Base-by-base conservation (phyloP, 2,888 invertebrate species). In the Theristus sp. region DNA sequence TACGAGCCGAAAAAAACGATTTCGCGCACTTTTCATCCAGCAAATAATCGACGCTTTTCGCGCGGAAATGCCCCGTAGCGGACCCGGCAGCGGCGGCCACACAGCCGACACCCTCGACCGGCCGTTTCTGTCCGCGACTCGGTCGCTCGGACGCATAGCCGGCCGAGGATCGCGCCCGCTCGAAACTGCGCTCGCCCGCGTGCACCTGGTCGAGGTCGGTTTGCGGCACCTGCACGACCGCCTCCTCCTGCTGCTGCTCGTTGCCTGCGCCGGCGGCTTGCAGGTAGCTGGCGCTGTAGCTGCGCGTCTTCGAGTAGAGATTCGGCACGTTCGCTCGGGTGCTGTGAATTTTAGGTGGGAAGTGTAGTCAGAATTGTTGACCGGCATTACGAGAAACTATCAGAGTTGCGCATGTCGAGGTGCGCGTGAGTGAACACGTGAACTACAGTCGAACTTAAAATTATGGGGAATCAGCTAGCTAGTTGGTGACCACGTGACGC, bases 41-140 rank as follows among this genome's bases (percentile, higher is more conserved):
- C 55, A 73, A 62, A 62, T 71, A 73, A 61, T 73, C 73, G 22
- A 71, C 72, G 30, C 67, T 67, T 59, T 70, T 70, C 56, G 72
- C 71, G 29, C 73, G 64, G n/a, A 61, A 63, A 59, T 72, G 72
- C 1, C 38, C 22, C 6, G 20, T 31, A 22, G 22, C 27, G 26
- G 27, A 10, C 27, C 13, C 26, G 10, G 55, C 10, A 10, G 53
- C 6, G 22, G 53, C 6, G 53, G 13, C 53, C 13, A 10, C 46
- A 10, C 13, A 46, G 13, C 22, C 46, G 13, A 22, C 46, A 10
- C 46, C 46, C n/a, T 24, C 38, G 38, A 17, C 38, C 6, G 6
- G 10, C 17, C 38, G 38, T 38, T 38, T 17, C 10, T 17, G 38
- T 13, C 38, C 17, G 17, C 38, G 38, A 38, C 38, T 38, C 6